Percentiles rank a stretch among this genome's conserved stretches.
phyloP scores from a whole-genome alignment of 2,113 vertebrate species.

The Psilopogon haemacephalus region DNA sequence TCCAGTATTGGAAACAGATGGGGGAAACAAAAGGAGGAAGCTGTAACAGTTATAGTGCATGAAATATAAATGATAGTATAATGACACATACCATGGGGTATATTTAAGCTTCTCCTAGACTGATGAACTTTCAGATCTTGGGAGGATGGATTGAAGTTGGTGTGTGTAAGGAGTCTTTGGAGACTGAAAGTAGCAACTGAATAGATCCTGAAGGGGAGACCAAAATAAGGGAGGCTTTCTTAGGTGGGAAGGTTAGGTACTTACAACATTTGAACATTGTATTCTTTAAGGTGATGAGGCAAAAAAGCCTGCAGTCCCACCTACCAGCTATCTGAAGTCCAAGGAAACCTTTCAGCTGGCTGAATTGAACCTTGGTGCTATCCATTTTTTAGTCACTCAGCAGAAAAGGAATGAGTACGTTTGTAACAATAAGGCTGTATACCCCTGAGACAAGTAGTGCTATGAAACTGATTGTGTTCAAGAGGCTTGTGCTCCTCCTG shows the following conservation, averaged over 20 bases:
- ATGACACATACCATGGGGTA: rapidly evolving
- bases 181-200: neutral
- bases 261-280: neutral
- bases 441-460: neutral
- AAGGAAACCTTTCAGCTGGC: neutral
- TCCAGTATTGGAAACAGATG: neutral
- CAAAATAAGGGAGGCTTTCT: neutral
- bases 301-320: neutral
- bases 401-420: neutral
- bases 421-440: neutral
- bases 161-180: neutral
- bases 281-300: neutral
- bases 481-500: neutral
- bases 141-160: neutral
- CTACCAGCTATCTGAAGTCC: neutral
- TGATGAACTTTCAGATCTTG: neutral
- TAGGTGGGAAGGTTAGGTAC: neutral
- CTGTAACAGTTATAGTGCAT: neutral
- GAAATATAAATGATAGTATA: neutral
- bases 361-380: neutral
- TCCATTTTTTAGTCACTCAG: neutral
- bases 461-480: neutral
- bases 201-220: neutral
- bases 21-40: neutral
- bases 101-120: neutral